phyloP scores from a whole-genome alignment of 2,113 vertebrate species.

The Gymnobelideus leadbeateri region DNA sequence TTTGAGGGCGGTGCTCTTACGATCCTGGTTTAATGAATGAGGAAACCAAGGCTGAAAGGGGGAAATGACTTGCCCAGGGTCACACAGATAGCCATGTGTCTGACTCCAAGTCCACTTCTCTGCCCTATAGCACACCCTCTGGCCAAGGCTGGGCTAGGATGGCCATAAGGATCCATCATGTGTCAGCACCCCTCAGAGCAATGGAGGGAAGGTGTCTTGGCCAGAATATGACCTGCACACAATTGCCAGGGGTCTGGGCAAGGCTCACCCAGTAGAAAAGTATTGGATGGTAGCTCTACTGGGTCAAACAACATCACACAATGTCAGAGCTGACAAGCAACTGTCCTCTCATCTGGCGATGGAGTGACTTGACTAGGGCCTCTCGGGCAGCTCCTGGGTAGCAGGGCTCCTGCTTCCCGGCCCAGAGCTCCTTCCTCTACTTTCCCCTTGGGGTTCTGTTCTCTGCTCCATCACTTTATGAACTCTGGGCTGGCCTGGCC shows the following conservation, averaged over 20 bases:
- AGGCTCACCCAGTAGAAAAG: not conserved
- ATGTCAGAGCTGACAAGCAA: not conserved
- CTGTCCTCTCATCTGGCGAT: too few relatives aligned
- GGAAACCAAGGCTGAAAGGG: not conserved
- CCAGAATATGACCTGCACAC: too few relatives aligned
- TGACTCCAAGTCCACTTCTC: not conserved
- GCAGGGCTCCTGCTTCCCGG: too few relatives aligned
- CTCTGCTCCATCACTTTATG: not conserved
- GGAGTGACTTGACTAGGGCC: not conserved
- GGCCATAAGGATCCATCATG: not conserved
- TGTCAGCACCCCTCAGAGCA: not conserved
- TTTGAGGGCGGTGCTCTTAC: not conserved
- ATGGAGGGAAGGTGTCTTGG: not conserved
- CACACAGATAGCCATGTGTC: not conserved
- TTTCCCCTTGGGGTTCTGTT: not conserved
- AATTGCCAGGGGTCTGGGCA: too few relatives aligned
- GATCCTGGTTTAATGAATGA: not conserved
- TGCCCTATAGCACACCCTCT: not conserved
- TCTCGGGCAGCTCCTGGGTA: not conserved
- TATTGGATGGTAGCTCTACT: not conserved
- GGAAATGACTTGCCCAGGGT: not conserved
- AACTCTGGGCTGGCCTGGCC: not conserved
- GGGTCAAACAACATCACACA: not conserved
- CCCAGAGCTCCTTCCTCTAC: not conserved
- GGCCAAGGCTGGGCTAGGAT: not conserved